These are phyloP conservation scores for Littorina saxatilis DNA, from an alignment of 1,140 invertebrate species.

Conservation along the genomic window DNA sequence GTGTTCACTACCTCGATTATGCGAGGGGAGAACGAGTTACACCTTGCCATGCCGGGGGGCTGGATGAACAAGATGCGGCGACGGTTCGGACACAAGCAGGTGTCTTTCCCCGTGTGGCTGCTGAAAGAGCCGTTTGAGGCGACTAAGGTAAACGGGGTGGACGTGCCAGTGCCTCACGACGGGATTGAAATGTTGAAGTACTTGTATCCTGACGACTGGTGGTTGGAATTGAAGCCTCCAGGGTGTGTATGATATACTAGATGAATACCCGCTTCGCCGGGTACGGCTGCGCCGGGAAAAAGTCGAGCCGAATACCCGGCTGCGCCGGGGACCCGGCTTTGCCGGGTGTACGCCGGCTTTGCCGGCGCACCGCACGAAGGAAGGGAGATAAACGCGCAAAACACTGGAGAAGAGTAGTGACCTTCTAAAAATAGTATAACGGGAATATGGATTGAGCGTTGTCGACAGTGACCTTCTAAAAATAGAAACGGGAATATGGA, in stretches of 20 bases:
- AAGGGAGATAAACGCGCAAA: too few relatives aligned
- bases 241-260: slow-evolving; percentile 68
- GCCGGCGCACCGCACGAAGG: too few relatives aligned
- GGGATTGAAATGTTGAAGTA: slow-evolving; percentile 82
- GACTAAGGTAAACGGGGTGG: slow-evolving; percentile 75
- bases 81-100: slow-evolving; percentile 79
- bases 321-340: too few relatives aligned
- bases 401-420: too few relatives aligned
- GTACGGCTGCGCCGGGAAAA: too few relatives aligned
- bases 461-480: too few relatives aligned
- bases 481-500: too few relatives aligned
- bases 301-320: too few relatives aligned
- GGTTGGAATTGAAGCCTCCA: slow-evolving; percentile 79
- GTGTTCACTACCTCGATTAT: slow-evolving; percentile 57
- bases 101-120: slow-evolving; percentile 80
- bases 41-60: slow-evolving; percentile 80
- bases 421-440: too few relatives aligned
- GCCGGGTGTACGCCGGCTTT: too few relatives aligned
- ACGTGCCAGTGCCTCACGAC: slow-evolving; percentile 79
- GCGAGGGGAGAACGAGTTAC: slow-evolving; percentile 57
- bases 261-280: too few relatives aligned
- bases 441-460: too few relatives aligned
- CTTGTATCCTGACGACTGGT: slow-evolving; percentile 81
- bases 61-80: slow-evolving; percentile 77
- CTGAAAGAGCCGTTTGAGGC: slow-evolving; percentile 77